These are phyloP conservation scores for Heliconius aoede DNA, from an alignment of 2,888 invertebrate genomes.

Conservation along the genomic window DNA sequence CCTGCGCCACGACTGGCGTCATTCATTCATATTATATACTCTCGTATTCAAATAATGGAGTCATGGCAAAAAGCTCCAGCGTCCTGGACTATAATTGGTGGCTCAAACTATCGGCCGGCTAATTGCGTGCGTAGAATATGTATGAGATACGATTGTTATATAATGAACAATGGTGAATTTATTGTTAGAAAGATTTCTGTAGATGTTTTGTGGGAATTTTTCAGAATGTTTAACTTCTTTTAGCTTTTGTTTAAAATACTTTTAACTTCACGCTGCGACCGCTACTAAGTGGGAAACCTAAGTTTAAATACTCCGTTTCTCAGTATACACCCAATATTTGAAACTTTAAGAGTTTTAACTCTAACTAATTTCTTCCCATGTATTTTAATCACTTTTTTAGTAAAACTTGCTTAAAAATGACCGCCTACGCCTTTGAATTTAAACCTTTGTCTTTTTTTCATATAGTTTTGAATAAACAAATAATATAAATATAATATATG, in stretches of 20 bases:
- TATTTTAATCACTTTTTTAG: no score
- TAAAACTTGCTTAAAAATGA: no score
- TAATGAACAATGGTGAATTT: conserved; percentile 48
- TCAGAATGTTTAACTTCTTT: background rate
- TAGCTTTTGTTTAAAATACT: no score
- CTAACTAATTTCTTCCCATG: no score
- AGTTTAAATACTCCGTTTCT: no score
- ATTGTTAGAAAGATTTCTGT: conserved; percentile 13
- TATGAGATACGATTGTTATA: conserved; percentile 64
- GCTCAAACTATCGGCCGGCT: conserved; percentile 64
- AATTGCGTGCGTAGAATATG: conserved; percentile 76
- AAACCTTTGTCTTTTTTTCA: background rate
- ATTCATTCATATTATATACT: no score
- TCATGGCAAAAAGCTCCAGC: conserved; percentile 65
- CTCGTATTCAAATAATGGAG: conserved; percentile 59
- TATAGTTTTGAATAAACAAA: background rate
- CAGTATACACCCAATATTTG: no score
- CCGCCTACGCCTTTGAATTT: no score
- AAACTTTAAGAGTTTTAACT: no score
- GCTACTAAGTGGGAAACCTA: no score
- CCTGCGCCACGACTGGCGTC: no score
- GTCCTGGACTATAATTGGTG: conserved; percentile 74
- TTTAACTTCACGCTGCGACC: background rate
- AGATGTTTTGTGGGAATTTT: background rate
- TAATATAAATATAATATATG: background rate